Base-by-base conservation (phyloP, 2,888 invertebrate genomes). In the Dione vanillae region DNA sequence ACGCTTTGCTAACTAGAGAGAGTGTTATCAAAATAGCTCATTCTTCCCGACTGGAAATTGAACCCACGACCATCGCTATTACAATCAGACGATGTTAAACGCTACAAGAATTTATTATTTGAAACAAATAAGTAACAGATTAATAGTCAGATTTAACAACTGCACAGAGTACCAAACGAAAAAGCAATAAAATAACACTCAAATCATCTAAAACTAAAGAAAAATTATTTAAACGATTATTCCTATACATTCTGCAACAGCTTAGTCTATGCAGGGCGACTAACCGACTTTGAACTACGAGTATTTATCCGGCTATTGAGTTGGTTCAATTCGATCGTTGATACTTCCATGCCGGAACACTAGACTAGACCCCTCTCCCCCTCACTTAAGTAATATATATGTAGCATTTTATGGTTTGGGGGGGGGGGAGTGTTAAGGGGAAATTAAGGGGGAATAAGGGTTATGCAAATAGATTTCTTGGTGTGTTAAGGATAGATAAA, bases 291-390 rank as follows among this genome's bases (percentile, higher is more conserved):
- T 67, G 75, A 73, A 74, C 74, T 74, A 16, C n/a, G 9, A 56
- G 56, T 56, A 71, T 74, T 70, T 77, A 70, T 69, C 58, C 72
- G 70, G 70, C 66, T 70, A 76, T 74, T 75, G 71, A 76, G 69
- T 58, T 41, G 52, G 67, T 61, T 61, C 27, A 65, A 71, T 65
- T 68, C 37, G 40, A 68, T 59, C 67, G 65, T 45, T 43, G 47
- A 67, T 56, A 59, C 67, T 58, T 64, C 58, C 58, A 37, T 71
- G 71, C 73, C 73, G 73, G 73, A 73, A 70, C 61, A n/a, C n/a
- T n/a, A n/a, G n/a, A n/a, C n/a, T n/a, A 3, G 27, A 27, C 5
- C 27, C 27, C 27, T 27, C 56, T 66, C 65, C 68, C 49, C 35
- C 69, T 54, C 43, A 37, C 64, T 1, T 11, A 12, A 27, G 16